A percentile compares a stretch with the other conserved stretches of the same genome.
phyloP scores from a whole-genome alignment of 2,888 invertebrate genomes.

The Apodemia zela region DNA sequence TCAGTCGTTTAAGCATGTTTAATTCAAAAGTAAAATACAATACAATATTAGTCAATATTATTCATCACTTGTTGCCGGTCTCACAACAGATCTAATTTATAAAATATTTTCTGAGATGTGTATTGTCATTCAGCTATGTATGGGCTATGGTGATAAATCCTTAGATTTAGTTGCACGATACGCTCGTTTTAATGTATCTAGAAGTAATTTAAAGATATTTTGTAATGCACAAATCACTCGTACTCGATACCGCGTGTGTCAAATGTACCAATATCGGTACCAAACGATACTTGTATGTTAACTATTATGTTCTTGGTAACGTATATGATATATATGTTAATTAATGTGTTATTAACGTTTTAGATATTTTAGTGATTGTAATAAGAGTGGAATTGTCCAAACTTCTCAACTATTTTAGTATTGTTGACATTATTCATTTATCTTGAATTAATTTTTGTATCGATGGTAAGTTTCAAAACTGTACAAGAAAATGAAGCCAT shows the following conservation, averaged over 20 bases:
- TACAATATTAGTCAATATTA: constrained; percentile 15
- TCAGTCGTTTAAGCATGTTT: constrained; percentile 31
- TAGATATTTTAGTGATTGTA: constrained; percentile 66
- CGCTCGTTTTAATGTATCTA: constrained; percentile 57
- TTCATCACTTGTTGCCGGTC: constrained; percentile 30
- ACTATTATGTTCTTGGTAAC: constrained; percentile 53
- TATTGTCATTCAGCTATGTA: constrained; percentile 23
- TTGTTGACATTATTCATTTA: constrained; percentile 6
- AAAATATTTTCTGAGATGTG: constrained; percentile 26
- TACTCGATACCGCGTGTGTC: constrained; percentile 5
- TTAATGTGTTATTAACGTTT: constrained; percentile 65
- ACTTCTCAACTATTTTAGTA: constrained; percentile 24
- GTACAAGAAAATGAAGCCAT: constrained; percentile 55
- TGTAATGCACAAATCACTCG: constrained; percentile 65
- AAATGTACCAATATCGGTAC: constrained; percentile 2
- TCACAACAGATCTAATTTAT: constrained; percentile 27
- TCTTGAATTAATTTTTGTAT: constrained; percentile 4
- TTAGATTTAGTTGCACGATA: constrained; percentile 50
- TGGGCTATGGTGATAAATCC: constrained; percentile 31
- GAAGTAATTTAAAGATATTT: constrained; percentile 50
- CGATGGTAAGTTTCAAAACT: constrained; percentile 25
- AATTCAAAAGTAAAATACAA: background rate
- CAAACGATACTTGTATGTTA: constrained; percentile 39
- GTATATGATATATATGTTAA: constrained; percentile 51
- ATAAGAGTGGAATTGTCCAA: constrained; percentile 27